phyloP scores from a whole-genome alignment of 2,888 invertebrate genomes.

The Tiliacea citrago region DNA sequence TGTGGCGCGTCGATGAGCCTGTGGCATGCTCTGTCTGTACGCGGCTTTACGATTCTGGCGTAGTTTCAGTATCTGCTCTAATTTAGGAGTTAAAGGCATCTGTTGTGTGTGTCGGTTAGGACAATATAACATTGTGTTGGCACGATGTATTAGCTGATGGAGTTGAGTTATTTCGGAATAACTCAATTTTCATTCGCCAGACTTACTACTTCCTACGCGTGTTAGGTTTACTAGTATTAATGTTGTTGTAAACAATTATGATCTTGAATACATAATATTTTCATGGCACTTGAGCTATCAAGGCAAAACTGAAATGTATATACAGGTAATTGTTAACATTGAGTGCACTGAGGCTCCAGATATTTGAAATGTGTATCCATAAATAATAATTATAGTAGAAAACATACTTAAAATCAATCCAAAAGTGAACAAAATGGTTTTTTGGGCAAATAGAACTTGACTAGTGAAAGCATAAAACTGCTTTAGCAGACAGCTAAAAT shows the following conservation, averaged over 20 bases:
- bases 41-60: constrained; percentile 13
- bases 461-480: no score
- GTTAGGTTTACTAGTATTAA: constrained; percentile 1
- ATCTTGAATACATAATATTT: not conserved
- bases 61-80: constrained; percentile 31
- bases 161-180: constrained; percentile 24
- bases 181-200: constrained; percentile 11
- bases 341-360: not conserved
- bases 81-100: constrained; percentile 26
- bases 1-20: not conserved
- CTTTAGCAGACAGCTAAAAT: no score
- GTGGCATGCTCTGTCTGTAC: no score
- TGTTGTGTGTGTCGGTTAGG: not conserved
- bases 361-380: not conserved
- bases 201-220: constrained; percentile 28
- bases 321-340: not conserved
- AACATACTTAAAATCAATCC: not conserved
- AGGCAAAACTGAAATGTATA: not conserved
- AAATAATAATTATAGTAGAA: not conserved
- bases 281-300: not conserved
- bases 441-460: not conserved
- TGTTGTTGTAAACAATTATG: constrained; percentile 22
- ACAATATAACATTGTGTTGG: constrained; percentile 5
- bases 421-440: not conserved
- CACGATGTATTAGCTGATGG: not conserved